Evolutionary conservation across 2,113 vertebrate species (phyloP).

Genomic region (Synodontis membranacea): DNA sequence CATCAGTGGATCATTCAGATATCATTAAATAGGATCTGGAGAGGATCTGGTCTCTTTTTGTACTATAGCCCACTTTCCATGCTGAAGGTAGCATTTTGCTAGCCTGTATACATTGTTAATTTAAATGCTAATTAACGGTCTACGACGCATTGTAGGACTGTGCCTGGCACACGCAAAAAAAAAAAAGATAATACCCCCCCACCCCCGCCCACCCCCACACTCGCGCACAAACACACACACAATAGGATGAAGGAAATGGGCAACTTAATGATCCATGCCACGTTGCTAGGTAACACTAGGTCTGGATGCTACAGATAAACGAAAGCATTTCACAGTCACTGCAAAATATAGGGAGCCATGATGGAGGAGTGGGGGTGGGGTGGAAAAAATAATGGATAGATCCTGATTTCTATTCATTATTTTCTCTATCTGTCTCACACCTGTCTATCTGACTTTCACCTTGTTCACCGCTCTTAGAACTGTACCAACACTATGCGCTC

Average conservation of each 20-base stretch:
- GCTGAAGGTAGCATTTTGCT: slow-evolving; percentile 68
- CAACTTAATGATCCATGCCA: slow-evolving; percentile 70
- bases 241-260: slow-evolving; percentile 54
- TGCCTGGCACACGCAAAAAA: slow-evolving; percentile 52
- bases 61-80: slow-evolving; percentile 56
- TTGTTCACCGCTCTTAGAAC: slow-evolving; percentile 29
- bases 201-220: slow-evolving; percentile 9
- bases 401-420: slow-evolving; percentile 36
- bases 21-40: slow-evolving; percentile 61
- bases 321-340: slow-evolving; percentile 64
- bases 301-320: slow-evolving; percentile 77
- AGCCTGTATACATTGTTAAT: slow-evolving; percentile 73
- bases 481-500: slow-evolving; percentile 40
- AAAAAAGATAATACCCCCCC: not conserved
- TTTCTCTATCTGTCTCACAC: slow-evolving; percentile 26
- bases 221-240: slow-evolving; percentile 23
- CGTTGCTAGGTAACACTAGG: slow-evolving; percentile 76
- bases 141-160: slow-evolving; percentile 65
- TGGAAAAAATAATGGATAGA: slow-evolving; percentile 27
- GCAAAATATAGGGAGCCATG: slow-evolving; percentile 45
- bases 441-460: slow-evolving; percentile 28
- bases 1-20: slow-evolving; percentile 65
- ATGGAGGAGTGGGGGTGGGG: slow-evolving; percentile 12
- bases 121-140: slow-evolving; percentile 78
- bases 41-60: slow-evolving; percentile 48